Evolutionary conservation across 2,888 invertebrate genomes (phyloP), one percentile per base, ranked within the genome.

Genomic region (Anticlea derivata): DNA sequence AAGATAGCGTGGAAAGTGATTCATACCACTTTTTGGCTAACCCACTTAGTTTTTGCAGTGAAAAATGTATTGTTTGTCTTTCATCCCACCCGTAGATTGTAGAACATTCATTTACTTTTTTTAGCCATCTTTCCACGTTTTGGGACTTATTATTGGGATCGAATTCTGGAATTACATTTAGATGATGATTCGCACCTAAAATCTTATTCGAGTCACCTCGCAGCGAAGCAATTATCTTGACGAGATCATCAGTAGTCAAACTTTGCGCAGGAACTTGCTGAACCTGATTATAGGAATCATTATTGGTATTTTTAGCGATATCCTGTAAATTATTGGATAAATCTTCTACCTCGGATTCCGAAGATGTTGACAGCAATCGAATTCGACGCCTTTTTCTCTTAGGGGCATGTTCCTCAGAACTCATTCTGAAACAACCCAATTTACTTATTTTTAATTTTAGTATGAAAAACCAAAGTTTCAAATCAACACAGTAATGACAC

Each of bases 1-100:
- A 61, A 0, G 49, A 22, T 2, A 61, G 41, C 0, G 50, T 27
- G 1, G 59, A 58, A 5, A 60, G 37, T n/a, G 48, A 13, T 13
- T 61, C 54, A 23, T 41, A 66, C 61, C 61, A 65, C 11, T 29
- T 55, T 23, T 61, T 61, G n/a, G 61, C 63, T 7, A 65, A 29
- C 0, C 60, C 65, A 7, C 12, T 6, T 5, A 63, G 24, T 34
- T 63, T 66, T 39, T 52, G 57, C 1, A 61, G 12, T 4, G 61
- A 45, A 34, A 44, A 61, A 31, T 63, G 54, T 47, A 39, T 17
- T 17, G 17, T 17, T 17, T 17, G 17, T 4, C 4, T 17, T 17
- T 17, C 17, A 4, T 17, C 4, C 61, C 24, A 37, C 0, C 13
- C 26, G 7, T 37, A 37, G 5, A 37, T 37, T 5, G 13, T 13